phyloP scores from a whole-genome alignment of 2,888 invertebrate species.

The Acleris laterana region DNA sequence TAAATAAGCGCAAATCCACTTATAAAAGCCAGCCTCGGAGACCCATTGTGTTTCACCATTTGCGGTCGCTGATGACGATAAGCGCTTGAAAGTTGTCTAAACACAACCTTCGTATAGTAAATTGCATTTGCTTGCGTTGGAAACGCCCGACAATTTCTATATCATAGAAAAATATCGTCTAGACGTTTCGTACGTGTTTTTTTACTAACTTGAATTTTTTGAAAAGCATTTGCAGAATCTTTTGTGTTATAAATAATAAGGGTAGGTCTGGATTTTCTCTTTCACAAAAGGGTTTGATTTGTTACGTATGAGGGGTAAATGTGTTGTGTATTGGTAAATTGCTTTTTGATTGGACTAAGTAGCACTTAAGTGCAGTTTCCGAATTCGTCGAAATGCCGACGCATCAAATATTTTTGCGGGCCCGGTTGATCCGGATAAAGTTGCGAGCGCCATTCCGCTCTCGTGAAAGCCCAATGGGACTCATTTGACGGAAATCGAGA shows the following conservation, averaged over 20 bases:
- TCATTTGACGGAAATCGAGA: conserved; percentile 65
- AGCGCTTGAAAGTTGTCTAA: conserved; percentile 35
- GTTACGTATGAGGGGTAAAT: too few relatives aligned
- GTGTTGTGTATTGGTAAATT: neutral
- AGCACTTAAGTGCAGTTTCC: conserved; percentile 11
- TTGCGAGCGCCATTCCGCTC: conserved; percentile 50
- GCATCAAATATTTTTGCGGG: conserved; percentile 39
- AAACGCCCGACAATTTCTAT: conserved; percentile 26
- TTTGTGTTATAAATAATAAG: neutral
- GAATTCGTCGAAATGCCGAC: conserved; percentile 18
- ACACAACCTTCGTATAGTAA: conserved; percentile 35
- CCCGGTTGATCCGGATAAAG: conserved; percentile 49
- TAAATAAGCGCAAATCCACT: conserved; percentile 11
- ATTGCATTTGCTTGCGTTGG: conserved; percentile 34
- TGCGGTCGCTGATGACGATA: conserved; percentile 35
- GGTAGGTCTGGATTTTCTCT: too few relatives aligned
- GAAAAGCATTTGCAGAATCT: neutral
- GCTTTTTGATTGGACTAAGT: conserved; percentile 3
- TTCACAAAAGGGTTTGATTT: too few relatives aligned
- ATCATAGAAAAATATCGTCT: conserved; percentile 23
- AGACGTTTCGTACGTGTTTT: conserved; percentile 30
- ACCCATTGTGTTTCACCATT: conserved; percentile 31
- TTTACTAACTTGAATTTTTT: neutral
- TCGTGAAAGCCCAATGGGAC: conserved; percentile 59
- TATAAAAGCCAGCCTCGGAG: conserved; percentile 23